Base-by-base conservation (phyloP, 2,888 invertebrate genomes). In the Escarpia spicata region DNA sequence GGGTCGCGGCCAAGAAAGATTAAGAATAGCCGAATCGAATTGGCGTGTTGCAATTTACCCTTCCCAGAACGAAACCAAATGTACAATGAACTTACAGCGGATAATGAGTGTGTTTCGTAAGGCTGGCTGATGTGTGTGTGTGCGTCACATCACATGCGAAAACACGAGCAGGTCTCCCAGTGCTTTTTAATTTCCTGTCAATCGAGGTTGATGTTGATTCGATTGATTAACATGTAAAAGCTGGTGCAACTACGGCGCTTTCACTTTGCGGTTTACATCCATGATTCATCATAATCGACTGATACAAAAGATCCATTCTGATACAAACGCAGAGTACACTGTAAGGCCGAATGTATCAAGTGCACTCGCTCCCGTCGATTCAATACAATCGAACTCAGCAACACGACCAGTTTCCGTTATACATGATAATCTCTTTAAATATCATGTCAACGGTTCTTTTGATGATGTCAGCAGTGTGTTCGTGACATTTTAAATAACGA, bases 121-220 rank as follows among this genome's bases (percentile, higher is more conserved):
- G n/a, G 75, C 6, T 2, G 15, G 4, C 26, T 26, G 75, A n/a
- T 26, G n/a, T 75, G 19, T 75, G 26, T 75, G 75, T 52, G 52
- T 37, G 37, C 1, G 37, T n/a, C n/a, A n/a, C 75, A 2, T 75
- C 75, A 75, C 19, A 75, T 4, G 75, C 26, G 26, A 75, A 75
- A 3, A 75, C 26, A 75, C 26, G 75, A 75, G 26, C n/a, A 26
- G 26, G 75, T 75, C 75, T 75, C 75, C 19, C 75, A 26, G 75
- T 75, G 19, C 75, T 75, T 75, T 75, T 75, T 75, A 75, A 75
- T 75, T 75, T 75, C 75, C 75, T 75, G 75, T 75, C 75, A 75
- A 75, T n/a, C 75, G 75, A 26, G 75, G n/a, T 26, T 75, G 75
- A 75, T 75, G 75, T n/a, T n/a, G 75, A 75, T 75, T 75, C 19